A percentile compares a stretch with the other conserved stretches of the same genome.
Conservation (phyloP, 1,140 invertebrate genomes). For the Philotrypesis tridentata region DNA sequence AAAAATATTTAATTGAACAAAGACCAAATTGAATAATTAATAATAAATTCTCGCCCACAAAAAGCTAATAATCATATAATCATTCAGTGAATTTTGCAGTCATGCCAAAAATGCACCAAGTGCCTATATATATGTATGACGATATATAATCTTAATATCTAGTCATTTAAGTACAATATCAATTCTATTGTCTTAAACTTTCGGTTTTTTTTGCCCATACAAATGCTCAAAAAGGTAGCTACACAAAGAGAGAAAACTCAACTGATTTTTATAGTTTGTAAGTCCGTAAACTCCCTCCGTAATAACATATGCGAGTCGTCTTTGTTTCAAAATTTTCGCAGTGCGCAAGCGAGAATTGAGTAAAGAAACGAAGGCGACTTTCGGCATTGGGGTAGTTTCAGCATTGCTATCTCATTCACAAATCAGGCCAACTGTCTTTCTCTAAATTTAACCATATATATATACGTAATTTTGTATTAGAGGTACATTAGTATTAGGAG, state of each 20-base stretch:
- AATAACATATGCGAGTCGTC: not conserved
- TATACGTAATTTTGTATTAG: conserved; percentile 8
- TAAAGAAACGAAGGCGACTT: not conserved
- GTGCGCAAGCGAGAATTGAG: not conserved
- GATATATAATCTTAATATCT: not conserved
- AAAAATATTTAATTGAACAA: not conserved
- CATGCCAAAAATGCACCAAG: conserved; percentile 41
- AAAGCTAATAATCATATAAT: too few relatives aligned
- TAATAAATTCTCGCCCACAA: too few relatives aligned
- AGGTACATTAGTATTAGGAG: conserved; percentile 31
- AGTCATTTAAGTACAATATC: not conserved
- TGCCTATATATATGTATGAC: conserved; percentile 31
- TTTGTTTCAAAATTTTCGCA: not conserved
- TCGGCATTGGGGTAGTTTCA: not conserved
- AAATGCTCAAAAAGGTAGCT: conserved; percentile 34
- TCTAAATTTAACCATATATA: not conserved
- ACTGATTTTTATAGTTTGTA: conserved; percentile 47
- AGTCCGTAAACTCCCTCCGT: not conserved
- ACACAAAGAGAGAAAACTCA: conserved; percentile 37
- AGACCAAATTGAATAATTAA: not conserved
- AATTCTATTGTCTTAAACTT: not conserved
- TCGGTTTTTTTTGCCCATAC: not conserved
- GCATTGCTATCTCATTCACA: conserved; percentile 10
- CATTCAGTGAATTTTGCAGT: conserved; percentile 32
- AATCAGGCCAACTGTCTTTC: conserved; percentile 44